A percentile compares a stretch with the other conserved stretches of the same genome.
phyloP scores from a whole-genome alignment of 2,888 invertebrate genomes.

The Caenorhabditis sp. region DNA sequence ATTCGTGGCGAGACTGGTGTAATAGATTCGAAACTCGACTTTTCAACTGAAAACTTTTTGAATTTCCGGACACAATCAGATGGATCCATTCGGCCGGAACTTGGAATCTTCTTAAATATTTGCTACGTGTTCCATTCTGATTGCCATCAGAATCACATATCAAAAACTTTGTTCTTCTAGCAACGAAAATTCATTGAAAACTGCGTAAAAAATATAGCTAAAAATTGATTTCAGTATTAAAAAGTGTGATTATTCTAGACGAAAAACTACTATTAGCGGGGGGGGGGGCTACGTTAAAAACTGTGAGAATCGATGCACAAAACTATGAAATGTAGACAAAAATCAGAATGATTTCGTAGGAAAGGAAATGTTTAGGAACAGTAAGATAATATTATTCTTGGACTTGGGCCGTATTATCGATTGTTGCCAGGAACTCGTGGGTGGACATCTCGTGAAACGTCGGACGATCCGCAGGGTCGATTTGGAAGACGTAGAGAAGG shows the following conservation, averaged over 20 bases:
- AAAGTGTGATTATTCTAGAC: too few species aligned
- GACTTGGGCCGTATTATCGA: background rate
- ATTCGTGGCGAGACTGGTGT: background rate
- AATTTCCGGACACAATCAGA: background rate
- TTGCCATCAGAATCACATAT: background rate
- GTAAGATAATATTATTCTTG: background rate
- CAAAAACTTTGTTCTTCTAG: background rate
- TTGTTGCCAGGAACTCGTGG: background rate
- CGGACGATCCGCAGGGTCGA: slow-evolving; percentile 26
- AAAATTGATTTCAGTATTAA: too few species aligned
- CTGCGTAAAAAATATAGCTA: too few species aligned
- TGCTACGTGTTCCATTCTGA: background rate
- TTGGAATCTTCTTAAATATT: background rate
- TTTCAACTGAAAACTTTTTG: background rate
- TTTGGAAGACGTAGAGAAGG: background rate
- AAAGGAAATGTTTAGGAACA: too few species aligned
- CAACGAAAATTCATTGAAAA: too few species aligned
- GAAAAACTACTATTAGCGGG: too few species aligned
- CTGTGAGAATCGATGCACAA: too few species aligned
- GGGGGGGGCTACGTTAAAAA: too few species aligned
- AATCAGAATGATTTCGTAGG: too few species aligned
- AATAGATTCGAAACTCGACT: too few species aligned
- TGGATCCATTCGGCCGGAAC: slow-evolving; percentile 5
- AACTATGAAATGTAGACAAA: too few species aligned
- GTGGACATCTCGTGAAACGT: background rate